Base-by-base conservation (phyloP, 2,113 vertebrate species). In the Lasiurus cinereus region DNA sequence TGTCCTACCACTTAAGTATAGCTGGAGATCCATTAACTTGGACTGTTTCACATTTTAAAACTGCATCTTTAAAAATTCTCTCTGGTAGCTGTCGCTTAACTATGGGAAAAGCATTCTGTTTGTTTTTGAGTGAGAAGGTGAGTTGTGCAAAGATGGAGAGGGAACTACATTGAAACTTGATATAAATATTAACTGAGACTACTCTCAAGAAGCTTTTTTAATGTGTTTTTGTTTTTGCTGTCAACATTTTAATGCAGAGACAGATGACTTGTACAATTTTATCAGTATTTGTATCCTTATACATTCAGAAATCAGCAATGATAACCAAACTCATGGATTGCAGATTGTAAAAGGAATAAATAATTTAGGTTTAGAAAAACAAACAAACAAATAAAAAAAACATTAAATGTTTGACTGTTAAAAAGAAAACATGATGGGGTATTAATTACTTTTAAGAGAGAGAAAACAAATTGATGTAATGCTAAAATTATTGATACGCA, bases 141-240 rank as follows among this genome's bases (percentile, higher is more conserved):
- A 91, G 24, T 54, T 86, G 43, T 64, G 15, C 3, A 74, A 84
- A 88, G n/a, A 67, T 52, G 8, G 4, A 88, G 66, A 87, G 21
- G 27, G 15, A 77, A 91, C 74, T 76, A 73, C 4, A 18, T 46
- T 70, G 90, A 97, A 86, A 96, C 84, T 84, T 94, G 93, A 97
- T 96, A 97, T 96, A 97, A 98, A 97, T 97, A 98, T 97, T 98
- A 97, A 97, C 89, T 93, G 95, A 98, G 95, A 96, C 72, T 93
- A 94, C 93, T 96, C 98, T 95, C 54, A 94, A 97, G 88, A 50
- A 89, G 95, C 29, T 96, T 94, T 95, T 94, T 96, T 95, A 94
- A 92, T 94, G 88, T 97, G 92, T 85, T 96, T 96, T 97, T 92
- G 48, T 89, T 97, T 97, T 97, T 96, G 77, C 95, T 97, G 98